A percentile compares a stretch with the other conserved stretches of the same genome.
phyloP scores from a whole-genome alignment of 2,797 vertebrate species.

The Bucorvus abyssinicus region DNA sequence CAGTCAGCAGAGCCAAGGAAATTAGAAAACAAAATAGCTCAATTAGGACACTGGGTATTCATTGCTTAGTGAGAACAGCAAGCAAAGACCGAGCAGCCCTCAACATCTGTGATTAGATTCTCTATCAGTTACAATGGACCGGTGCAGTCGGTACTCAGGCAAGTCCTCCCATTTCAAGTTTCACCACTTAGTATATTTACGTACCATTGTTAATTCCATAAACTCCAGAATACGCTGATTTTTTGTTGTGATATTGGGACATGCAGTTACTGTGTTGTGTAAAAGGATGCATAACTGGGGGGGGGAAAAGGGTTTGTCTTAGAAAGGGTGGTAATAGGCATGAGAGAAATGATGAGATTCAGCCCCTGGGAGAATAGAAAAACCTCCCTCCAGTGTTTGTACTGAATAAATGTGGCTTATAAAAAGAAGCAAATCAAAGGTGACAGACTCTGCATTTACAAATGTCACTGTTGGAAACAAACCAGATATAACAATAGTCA shows the following conservation, averaged over 20 bases:
- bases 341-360: not conserved
- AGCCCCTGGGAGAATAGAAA: not conserved
- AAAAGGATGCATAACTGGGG: not conserved
- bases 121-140: not conserved
- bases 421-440: not conserved
- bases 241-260: not conserved
- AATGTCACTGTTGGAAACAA: not conserved
- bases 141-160: not conserved
- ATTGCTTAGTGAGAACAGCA: not conserved
- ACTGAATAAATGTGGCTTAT: not conserved
- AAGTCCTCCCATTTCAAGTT: not conserved
- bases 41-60: not conserved
- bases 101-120: not conserved
- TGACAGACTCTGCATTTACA: not conserved
- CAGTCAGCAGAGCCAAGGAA: not conserved
- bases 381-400: not conserved
- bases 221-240: not conserved
- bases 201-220: not conserved
- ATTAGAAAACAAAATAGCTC: not conserved
- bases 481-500: not conserved
- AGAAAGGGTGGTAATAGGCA: not conserved
- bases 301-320: not conserved
- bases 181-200: not conserved
- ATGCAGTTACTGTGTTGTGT: not conserved
- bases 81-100: not conserved